Conservation (phyloP, 1,140 invertebrate genomes). For the Bursaphelenchus mucronatus region DNA sequence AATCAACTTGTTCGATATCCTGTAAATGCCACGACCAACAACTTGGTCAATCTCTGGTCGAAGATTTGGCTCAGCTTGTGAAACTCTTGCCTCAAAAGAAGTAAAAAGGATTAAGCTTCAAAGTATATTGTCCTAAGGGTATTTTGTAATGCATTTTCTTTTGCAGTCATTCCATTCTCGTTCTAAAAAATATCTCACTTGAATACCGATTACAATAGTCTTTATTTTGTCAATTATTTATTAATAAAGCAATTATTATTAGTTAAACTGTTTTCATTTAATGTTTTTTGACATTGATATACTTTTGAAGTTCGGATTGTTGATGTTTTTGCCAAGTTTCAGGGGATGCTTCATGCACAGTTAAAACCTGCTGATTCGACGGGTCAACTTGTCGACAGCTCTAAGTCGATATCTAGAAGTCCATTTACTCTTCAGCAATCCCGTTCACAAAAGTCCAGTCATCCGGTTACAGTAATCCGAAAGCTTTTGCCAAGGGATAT, state of each 20-base stretch:
- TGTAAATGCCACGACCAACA: slow-evolving; percentile 35
- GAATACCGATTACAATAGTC: not conserved
- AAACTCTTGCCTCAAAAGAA: slow-evolving; percentile 20
- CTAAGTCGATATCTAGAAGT: too few species aligned
- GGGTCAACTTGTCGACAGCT: too few species aligned
- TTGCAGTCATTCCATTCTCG: not conserved
- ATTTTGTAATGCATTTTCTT: slow-evolving; percentile 2
- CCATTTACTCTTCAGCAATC: too few species aligned
- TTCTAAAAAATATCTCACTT: not conserved
- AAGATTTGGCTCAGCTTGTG: slow-evolving; percentile 24
- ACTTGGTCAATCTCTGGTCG: slow-evolving; percentile 29
- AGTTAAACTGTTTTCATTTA: too few species aligned
- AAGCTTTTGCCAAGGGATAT: too few species aligned
- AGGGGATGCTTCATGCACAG: too few species aligned
- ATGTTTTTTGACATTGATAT: too few species aligned
- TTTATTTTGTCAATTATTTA: not conserved
- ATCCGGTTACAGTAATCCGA: too few species aligned
- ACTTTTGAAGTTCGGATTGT: too few species aligned
- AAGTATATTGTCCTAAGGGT: slow-evolving; percentile 1
- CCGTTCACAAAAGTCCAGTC: too few species aligned
- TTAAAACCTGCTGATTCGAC: too few species aligned
- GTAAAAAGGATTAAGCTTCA: slow-evolving; percentile 21
- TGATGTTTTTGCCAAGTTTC: too few species aligned
- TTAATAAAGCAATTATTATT: not conserved
- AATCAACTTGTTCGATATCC: slow-evolving; percentile 20